Base-by-base conservation (phyloP, 2,113 vertebrate genomes). In the Thalassarche chlororhynchos region DNA sequence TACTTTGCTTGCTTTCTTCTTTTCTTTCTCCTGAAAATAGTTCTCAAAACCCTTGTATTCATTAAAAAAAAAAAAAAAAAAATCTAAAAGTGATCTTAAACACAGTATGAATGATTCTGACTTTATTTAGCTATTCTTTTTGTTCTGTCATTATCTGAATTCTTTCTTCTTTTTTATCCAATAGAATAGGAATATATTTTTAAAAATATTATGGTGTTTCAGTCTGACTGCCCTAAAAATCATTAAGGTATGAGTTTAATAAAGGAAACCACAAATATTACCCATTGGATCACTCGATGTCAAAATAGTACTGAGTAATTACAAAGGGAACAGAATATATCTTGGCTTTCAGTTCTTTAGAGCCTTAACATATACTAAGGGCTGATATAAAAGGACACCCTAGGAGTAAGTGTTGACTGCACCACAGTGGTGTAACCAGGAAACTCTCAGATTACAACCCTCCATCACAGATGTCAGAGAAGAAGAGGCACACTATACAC, bases 221-320 rank as follows among this genome's bases (percentile, higher is more conserved):
- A 93, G 49, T 95, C 69, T 10, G 21, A 88, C 84, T 94, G 47
- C 75, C 65, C 72, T 96, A 84, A 97, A 98, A 96, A 75, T 94
- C 86, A 89, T 97, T 98, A 97, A 96, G 85, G 55, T 38, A 34
- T 77, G 54, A 62, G 54, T 96, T 98, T 97, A 91, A 84, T 64
- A 74, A 94, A 86, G 49, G 70, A 95, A 47, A 84, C 28, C 74
- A 89, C 62, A 93, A 92, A 96, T 94, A 96, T 88, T 65, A 54
- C 34, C 49, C 69, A 75, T 75, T 26, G 8, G 66, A 85, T 96
- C 61, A 38, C 32, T 42, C 89, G 72, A 82, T 96, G 94, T 97
- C 95, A 96, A 84, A 98, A 96, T 77, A 96, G 42, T 82, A 58
- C 88, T 93, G 86, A 97, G 77, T 95, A 92, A 98, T 98, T 97